Evolutionary conservation across 2,888 invertebrate genomes (phyloP).

Genomic region (Eugnorisma glareosa): DNA sequence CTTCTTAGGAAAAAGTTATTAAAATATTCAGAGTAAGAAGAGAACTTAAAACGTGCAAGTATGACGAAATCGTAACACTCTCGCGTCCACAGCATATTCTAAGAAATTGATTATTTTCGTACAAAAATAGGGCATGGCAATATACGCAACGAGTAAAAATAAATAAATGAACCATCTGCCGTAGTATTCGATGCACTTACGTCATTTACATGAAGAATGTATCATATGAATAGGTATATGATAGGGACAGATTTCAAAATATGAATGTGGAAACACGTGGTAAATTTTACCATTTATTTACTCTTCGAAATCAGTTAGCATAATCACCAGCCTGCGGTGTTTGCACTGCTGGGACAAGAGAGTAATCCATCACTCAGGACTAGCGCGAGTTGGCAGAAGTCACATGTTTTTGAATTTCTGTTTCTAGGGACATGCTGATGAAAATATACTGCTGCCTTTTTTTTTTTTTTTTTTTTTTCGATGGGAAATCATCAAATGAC

Average conservation of each 20-base stretch:
- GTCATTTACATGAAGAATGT: conserved; percentile 53
- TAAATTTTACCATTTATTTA: no score
- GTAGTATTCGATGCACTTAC: conserved; percentile 56
- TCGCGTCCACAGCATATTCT: conserved; percentile 55
- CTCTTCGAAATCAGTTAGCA: no score
- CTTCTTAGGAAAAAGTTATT: conserved; percentile 30
- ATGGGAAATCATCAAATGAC: no score
- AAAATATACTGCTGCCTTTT: no score
- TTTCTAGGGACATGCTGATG: no score
- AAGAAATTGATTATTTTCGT: conserved; percentile 69
- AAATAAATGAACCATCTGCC: conserved; percentile 66
- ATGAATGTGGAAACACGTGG: no score
- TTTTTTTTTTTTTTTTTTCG: no score
- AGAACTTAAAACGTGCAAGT: conserved; percentile 34
- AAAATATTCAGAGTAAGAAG: conserved; percentile 28
- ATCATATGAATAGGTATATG: not conserved
- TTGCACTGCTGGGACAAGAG: no score
- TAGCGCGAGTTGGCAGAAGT: no score
- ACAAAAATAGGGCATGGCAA: conserved; percentile 68
- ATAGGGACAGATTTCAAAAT: not conserved
- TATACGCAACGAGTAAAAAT: conserved; percentile 64
- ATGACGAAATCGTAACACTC: conserved; percentile 54
- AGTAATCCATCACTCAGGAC: no score
- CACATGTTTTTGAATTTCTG: no score
- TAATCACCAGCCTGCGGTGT: no score